These are phyloP conservation scores for Synaphobranchus kaupii DNA, from an alignment of 2,797 vertebrate genomes.

Conservation along the genomic window DNA sequence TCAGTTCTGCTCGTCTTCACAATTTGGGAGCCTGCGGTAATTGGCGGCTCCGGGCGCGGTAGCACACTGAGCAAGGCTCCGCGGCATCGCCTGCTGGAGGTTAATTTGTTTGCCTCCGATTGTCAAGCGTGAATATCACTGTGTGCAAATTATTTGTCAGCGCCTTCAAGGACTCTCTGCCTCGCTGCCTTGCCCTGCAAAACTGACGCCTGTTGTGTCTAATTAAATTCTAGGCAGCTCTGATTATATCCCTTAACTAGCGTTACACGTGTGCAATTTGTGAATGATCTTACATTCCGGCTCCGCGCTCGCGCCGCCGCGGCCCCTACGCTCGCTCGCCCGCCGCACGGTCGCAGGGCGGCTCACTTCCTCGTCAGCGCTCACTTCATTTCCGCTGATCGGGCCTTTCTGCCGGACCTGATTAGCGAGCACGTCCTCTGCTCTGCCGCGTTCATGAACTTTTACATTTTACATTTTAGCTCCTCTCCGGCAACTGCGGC, in stretches of 20 bases:
- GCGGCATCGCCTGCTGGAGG: slow-evolving; percentile 59
- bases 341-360: not conserved
- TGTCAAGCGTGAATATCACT: slow-evolving; percentile 71
- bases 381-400: slow-evolving; percentile 24
- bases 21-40: slow-evolving; percentile 75
- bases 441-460: slow-evolving; percentile 31
- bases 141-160: slow-evolving; percentile 69
- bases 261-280: slow-evolving; percentile 30
- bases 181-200: slow-evolving; percentile 36
- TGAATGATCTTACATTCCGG: slow-evolving; percentile 43
- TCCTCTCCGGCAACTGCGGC: slow-evolving; percentile 38
- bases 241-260: slow-evolving; percentile 65
- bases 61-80: slow-evolving; percentile 69
- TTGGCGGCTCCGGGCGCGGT: slow-evolving; percentile 71
- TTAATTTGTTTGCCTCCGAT: slow-evolving; percentile 77
- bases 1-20: slow-evolving; percentile 84
- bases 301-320: slow-evolving; percentile 63
- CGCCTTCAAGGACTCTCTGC: slow-evolving; percentile 65
- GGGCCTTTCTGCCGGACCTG: not conserved
- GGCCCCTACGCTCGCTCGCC: slow-evolving; percentile 44
- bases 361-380: slow-evolving; percentile 36
- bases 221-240: slow-evolving; percentile 68
- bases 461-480: slow-evolving; percentile 11
- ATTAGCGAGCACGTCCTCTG: slow-evolving; percentile 40
- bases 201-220: slow-evolving; percentile 55